These are phyloP conservation scores for Steromphala cineraria DNA, from an alignment of 2,888 invertebrate genomes.

Conservation along the genomic window DNA sequence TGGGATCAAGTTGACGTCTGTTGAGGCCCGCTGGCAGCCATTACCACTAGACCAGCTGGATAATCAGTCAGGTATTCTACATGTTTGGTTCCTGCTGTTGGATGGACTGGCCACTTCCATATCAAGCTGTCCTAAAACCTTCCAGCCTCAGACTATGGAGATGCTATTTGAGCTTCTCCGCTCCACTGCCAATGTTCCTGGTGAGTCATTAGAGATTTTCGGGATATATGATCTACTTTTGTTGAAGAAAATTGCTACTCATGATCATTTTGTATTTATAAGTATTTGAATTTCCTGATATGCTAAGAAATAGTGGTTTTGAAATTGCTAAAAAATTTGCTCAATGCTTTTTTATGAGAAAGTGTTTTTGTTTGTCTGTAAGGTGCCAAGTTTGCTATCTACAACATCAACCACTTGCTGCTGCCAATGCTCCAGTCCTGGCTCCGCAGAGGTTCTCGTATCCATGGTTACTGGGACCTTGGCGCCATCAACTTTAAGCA, in stretches of 20 bases:
- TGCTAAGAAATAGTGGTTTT: too few relatives aligned
- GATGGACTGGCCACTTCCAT: slow-evolving; percentile 82
- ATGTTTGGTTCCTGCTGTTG: slow-evolving; percentile 90
- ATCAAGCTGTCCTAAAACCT: slow-evolving; percentile 83
- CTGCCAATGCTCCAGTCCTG: slow-evolving; percentile 95
- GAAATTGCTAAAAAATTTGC: too few relatives aligned
- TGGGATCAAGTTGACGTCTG: not conserved
- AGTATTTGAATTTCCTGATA: not conserved
- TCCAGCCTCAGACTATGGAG: slow-evolving; percentile 91
- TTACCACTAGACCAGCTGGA: slow-evolving; percentile 63
- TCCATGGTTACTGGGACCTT: slow-evolving; percentile 77
- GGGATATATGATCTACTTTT: not conserved
- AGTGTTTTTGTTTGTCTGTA: slow-evolving; percentile 23
- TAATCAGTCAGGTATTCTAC: slow-evolving; percentile 81
- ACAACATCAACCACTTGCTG: slow-evolving; percentile 92
- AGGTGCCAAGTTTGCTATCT: slow-evolving; percentile 92
- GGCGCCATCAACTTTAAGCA: slow-evolving; percentile 93
- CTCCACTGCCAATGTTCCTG: slow-evolving; percentile 85
- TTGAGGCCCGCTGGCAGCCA: slow-evolving; percentile 5
- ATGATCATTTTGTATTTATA: not conserved
- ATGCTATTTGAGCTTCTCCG: slow-evolving; percentile 89
- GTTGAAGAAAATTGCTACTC: not conserved
- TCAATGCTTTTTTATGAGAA: too few relatives aligned
- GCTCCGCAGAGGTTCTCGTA: slow-evolving; percentile 82
- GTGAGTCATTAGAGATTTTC: slow-evolving; percentile 56